A percentile compares a stretch with the other conserved stretches of the same genome.
phyloP scores from a whole-genome alignment of 2,888 invertebrate species.

The Nemotelus pantherinus region DNA sequence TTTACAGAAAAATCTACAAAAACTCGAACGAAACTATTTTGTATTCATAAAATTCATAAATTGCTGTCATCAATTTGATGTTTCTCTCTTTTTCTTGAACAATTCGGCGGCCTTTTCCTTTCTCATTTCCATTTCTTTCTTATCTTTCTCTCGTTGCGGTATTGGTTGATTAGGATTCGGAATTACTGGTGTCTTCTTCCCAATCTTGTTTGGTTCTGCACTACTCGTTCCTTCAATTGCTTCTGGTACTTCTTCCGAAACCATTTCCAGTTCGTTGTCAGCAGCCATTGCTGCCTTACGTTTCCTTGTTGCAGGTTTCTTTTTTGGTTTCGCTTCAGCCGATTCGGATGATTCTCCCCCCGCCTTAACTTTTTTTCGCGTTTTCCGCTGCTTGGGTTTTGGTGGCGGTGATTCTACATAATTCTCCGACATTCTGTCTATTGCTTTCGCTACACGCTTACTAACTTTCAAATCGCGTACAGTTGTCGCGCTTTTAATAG shows the following conservation, averaged over 20 bases:
- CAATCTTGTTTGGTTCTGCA: conserved; percentile 28
- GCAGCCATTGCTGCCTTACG: conserved; percentile 9
- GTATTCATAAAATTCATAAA: no score
- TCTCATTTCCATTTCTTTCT: conserved; percentile 71
- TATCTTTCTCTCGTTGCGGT: conserved; percentile 78
- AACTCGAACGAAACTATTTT: no score
- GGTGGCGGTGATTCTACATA: conserved; percentile 51
- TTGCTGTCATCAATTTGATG: no score
- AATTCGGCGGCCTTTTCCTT: conserved; percentile 81
- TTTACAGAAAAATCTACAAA: no score
- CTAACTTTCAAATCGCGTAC: conserved; percentile 75
- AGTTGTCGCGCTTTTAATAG: conserved; percentile 69
- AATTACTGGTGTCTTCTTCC: conserved; percentile 53
- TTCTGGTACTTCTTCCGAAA: conserved; percentile 50
- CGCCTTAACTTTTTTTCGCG: conserved; percentile 36
- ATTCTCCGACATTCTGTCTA: conserved; percentile 71
- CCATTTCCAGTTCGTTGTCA: conserved; percentile 53
- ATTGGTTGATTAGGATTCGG: conserved; percentile 69
- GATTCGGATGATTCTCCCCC: neutral
- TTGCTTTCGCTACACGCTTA: conserved; percentile 82
- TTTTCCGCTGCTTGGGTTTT: conserved; percentile 51
- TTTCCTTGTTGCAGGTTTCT: conserved; percentile 51
- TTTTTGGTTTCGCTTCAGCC: conserved; percentile 52
- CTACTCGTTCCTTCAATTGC: conserved; percentile 54
- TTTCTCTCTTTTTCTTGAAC: conserved; percentile 63